Base-by-base conservation (phyloP, 2,113 vertebrate species). In the Urocolius indicus region DNA sequence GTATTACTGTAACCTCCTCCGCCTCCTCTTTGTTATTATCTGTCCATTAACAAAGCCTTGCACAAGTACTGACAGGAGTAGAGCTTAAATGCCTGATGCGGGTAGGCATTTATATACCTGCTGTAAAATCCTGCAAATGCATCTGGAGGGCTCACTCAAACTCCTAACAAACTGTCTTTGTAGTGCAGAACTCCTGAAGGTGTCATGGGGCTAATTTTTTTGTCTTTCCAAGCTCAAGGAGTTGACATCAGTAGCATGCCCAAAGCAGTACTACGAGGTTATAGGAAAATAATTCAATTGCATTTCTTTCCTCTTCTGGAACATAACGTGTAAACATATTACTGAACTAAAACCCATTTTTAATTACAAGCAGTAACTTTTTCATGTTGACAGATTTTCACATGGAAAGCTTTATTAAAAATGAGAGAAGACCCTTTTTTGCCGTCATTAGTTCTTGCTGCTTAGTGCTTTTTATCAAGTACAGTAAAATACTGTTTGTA, bases 41-140 rank as follows among this genome's bases (percentile, higher is more conserved):
- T 92, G 86, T 97, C 98, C 98, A 98, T 99, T 99, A 99, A 98
- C 90, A 90, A 95, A 97, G 96, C 89, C 89, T 95, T 26, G 96
- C 92, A 89, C 83, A 86, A 98, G 97, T 96, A 94, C 94, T 96
- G 97, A 84, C 97, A 96, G 89, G 91, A 63, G 61, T 48, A 89
- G 91, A 88, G 93, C 92, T 95, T 51, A 91, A 98, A 84, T 30
- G 89, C 91, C 94, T 97, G 96, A 96, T 95, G 96, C 38, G n/a
- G 36, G 30, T 51, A 72, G 38, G 22, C 61, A 41, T 41, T 41
- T 41, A 41, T 41, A 41, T 91, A 74, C 36, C 74, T 68, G 15
- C 76, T 58, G 92, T 88, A 76, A 84, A 95, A 46, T n/a, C 52
- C 62, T 43, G 30, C 12, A 19, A 55, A 8, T 41, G 3, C 29